Evolutionary conservation across 2,888 invertebrate species (phyloP), one percentile per base, ranked within the genome.

Genomic region (Latrodectus elegans): DNA sequence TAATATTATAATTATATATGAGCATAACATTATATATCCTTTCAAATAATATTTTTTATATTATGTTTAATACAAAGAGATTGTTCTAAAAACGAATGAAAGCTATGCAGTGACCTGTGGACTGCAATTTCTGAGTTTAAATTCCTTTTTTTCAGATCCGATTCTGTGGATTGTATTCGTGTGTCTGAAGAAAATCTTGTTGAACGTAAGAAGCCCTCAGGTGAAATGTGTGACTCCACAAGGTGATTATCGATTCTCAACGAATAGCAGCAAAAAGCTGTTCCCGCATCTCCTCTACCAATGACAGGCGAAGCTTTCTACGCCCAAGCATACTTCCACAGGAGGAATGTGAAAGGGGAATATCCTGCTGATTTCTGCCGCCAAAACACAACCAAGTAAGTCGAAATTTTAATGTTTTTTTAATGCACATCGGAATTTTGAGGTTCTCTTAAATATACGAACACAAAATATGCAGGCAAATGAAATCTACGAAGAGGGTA

Each of bases 361-460:
- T 78, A 77, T 67, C 71, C 72, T 67, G 65, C 73, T 75, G 77
- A 60, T 70, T 83, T 88, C 73, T 74, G 64, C 77, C 51, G 65
- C 65, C 70, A 88, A 88, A 82, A 74, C 80, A 73, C 60, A 82
- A 26, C 87, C 38, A 88, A 88, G 87, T 88, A 88, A 88, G 87
- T 88, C 83, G 74, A 88, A 83, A 83, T 88, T 88, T 83, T 79
- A 83, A 83, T 86, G 78, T 78, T 77, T 83, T 78, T 83, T 88
- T 73, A 65, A 88, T 74, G 68, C 78, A 83, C 60, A 38, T 65
- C 53, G 78, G 82, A 68, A 64, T 87, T 22, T 17, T 67, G 72
- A 76, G 76, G 74, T 72, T 49, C 38, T 65, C 65, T 49, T n/a
- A 76, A 81, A 80, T 55, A 26, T 52, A 75, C 49, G 60, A 71